Percentiles rank a stretch among this genome's conserved stretches.
Conservation (phyloP, 1,140 invertebrate species). For the Solenopsis fugax region DNA sequence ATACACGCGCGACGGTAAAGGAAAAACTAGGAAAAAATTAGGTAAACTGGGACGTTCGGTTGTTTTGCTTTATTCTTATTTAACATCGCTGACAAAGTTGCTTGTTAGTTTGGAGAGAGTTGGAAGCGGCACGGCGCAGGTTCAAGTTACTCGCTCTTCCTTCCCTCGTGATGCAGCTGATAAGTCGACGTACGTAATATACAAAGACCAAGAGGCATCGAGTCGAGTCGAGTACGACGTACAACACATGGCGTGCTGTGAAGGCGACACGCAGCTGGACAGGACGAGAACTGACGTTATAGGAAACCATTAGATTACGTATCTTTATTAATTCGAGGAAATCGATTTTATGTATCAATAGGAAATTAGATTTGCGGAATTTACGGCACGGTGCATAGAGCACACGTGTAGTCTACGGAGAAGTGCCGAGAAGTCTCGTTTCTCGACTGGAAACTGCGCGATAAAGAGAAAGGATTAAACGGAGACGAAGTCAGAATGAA, state of each 20-base stretch:
- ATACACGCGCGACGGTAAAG: too few relatives aligned
- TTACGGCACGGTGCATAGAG: not conserved
- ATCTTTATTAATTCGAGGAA: not conserved
- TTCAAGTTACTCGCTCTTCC: constrained; percentile 21
- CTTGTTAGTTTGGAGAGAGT: not conserved
- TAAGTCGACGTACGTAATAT: constrained; percentile 27
- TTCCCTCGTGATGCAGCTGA: constrained; percentile 9
- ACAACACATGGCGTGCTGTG: constrained; percentile 30
- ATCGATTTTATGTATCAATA: not conserved
- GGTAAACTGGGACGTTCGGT: too few relatives aligned
- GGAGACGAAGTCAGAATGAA: not conserved
- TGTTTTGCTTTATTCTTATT: not conserved
- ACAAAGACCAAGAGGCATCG: not conserved
- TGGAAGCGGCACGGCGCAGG: not conserved
- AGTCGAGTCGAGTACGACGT: not conserved
- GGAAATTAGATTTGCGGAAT: not conserved
- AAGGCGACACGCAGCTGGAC: constrained; percentile 9
- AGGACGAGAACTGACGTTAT: not conserved
- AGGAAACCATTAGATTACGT: not conserved
- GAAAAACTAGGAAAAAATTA: not conserved
- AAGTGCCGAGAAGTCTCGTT: not conserved
- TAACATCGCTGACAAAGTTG: not conserved
- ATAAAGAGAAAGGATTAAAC: constrained; percentile 17
- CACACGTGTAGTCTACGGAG: not conserved
- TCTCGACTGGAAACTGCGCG: not conserved